Conservation (phyloP, 2,888 invertebrate genomes). For the Apamea crenata region DNA sequence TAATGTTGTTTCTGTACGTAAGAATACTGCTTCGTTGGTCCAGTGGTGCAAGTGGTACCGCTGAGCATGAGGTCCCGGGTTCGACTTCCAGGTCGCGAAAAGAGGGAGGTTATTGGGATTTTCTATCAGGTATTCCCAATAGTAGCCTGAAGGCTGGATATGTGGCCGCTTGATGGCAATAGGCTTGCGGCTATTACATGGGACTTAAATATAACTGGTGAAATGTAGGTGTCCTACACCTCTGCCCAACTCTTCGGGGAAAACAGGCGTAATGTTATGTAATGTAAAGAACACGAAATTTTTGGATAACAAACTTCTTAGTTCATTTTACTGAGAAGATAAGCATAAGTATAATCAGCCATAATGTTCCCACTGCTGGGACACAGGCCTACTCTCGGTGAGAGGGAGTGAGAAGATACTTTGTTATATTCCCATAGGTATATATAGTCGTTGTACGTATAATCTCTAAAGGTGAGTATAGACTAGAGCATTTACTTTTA, state of each 20-base stretch:
- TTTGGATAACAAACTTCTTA: slow-evolving; percentile 50
- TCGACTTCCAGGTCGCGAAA: background rate
- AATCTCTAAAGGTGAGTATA: too few species aligned
- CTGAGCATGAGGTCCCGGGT: background rate
- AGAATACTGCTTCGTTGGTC: background rate
- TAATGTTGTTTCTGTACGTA: background rate
- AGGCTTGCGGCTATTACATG: too few species aligned
- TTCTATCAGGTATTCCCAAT: background rate
- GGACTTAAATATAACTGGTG: too few species aligned
- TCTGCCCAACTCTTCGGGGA: too few species aligned
- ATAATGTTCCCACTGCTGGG: too few species aligned
- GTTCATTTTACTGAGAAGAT: background rate
- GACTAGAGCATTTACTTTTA: too few species aligned
- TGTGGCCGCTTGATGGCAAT: too few species aligned
- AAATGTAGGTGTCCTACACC: too few species aligned
- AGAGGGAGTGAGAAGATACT: background rate
- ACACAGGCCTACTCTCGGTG: too few species aligned
- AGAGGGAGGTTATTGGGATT: background rate
- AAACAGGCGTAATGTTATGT: background rate
- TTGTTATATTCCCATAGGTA: background rate
- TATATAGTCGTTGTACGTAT: background rate
- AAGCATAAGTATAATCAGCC: too few species aligned
- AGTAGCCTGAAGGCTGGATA: background rate
- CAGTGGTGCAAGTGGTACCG: background rate
- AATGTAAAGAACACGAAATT: slow-evolving; percentile 51